Conservation (phyloP, 2,113 vertebrate species). For the Muscicapa adusta region DNA sequence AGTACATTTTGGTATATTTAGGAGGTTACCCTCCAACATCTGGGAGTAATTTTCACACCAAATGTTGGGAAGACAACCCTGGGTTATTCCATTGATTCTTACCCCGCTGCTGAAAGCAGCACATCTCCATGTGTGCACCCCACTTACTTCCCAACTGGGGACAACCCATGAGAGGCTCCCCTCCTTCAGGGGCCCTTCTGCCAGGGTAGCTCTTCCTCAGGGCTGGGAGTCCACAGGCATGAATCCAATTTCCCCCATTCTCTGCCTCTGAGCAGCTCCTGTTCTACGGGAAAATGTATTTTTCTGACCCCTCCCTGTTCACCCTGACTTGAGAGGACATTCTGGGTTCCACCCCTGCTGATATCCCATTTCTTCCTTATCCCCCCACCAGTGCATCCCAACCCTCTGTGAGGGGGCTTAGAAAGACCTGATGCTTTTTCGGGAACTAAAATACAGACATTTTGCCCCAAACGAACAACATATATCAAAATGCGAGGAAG, state of each 20-base stretch:
- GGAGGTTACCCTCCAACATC: background rate
- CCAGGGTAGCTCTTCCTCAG: accelerated
- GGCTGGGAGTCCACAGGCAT: background rate
- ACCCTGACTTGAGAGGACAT: background rate
- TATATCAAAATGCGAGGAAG: background rate
- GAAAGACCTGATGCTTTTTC: background rate
- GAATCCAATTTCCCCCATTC: accelerated
- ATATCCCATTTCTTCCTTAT: background rate
- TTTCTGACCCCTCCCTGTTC: background rate
- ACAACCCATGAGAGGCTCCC: accelerated
- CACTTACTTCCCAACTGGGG: background rate
- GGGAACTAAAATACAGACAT: background rate
- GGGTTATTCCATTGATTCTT: background rate
- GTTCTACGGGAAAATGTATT: background rate
- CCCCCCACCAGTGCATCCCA: accelerated
- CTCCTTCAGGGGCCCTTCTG: background rate
- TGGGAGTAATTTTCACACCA: conserved; percentile 41
- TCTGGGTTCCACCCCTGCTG: background rate
- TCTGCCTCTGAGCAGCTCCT: background rate
- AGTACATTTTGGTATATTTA: background rate
- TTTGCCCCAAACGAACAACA: background rate
- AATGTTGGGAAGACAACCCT: background rate
- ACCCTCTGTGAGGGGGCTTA: background rate
- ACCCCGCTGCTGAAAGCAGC: background rate
- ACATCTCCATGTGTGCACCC: background rate